Base-by-base conservation (phyloP, 2,113 vertebrate genomes). In the Eurypyga helias region DNA sequence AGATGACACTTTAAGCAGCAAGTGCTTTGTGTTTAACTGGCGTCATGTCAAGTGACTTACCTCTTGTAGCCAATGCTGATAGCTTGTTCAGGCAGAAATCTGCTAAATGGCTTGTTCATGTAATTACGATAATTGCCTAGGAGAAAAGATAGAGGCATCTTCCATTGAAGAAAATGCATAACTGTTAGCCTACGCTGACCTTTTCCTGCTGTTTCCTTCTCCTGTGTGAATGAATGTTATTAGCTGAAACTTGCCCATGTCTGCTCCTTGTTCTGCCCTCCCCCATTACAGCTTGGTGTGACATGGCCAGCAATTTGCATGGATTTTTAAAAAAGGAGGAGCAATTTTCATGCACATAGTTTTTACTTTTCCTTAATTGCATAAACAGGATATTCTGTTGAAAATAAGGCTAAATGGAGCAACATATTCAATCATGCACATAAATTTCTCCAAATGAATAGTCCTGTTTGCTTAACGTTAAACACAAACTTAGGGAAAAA, bases 91-190 rank as follows among this genome's bases (percentile, higher is more conserved):
- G 90, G 52, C 76, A 96, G 89, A 80, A 92, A 81, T 29, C 94
- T 95, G 90, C 83, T 92, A 95, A 96, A 94, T 66, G 89, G 70
- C 82, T 95, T 83, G 58, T 91, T 94, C 89, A 49, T 28, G 13
- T 96, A 93, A 96, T 96, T 90, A 92, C 4, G 14, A 54, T 96
- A 96, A 97, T 95, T 97, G 93, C 82, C 89, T 77, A 36, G 29
- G 77, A 96, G 60, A 85, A 93, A 82, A 89, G 91, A 85, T 28
- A 93, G 78, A 92, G 67, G 43, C 76, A 57, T 71, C 76, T 64
- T 93, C 72, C 70, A 61, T 48, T 87, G 79, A 89, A 85, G 83
- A 91, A 92, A 94, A 9, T 13, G 38, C 20, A 0, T 25, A 83
- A 57, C 93, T 72, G 55, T 51, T 69, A 83, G 71, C 81, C 60